These are phyloP conservation scores for Xestia xanthographa DNA, from an alignment of 2,888 invertebrate genomes.

Conservation along the genomic window DNA sequence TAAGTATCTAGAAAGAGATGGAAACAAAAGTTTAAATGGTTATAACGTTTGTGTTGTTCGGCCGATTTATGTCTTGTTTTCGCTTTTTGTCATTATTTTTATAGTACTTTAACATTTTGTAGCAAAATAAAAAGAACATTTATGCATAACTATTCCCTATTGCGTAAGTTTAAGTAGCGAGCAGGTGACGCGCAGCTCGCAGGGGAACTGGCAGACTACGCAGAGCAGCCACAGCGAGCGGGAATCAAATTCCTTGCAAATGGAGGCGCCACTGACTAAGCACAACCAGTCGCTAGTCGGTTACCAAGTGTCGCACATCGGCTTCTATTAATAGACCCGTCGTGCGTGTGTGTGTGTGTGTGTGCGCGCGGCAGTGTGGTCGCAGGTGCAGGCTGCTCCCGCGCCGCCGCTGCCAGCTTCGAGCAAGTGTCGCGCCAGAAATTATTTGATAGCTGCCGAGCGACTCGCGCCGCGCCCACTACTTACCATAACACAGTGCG, in stretches of 20 bases:
- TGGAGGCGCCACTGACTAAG: slow-evolving; percentile 68
- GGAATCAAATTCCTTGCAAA: slow-evolving; percentile 65
- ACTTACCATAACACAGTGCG: slow-evolving; percentile 20
- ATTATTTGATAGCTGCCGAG: slow-evolving; percentile 62
- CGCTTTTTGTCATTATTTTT: no score
- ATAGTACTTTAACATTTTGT: no score
- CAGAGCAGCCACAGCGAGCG: slow-evolving; percentile 31
- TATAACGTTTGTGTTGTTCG: no score
- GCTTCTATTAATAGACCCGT: slow-evolving; percentile 67
- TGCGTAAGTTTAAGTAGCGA: slow-evolving; percentile 12
- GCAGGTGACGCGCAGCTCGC: neutral
- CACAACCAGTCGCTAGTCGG: slow-evolving; percentile 67
- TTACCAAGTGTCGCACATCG: slow-evolving; percentile 62
- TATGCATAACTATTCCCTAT: no score
- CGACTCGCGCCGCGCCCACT: slow-evolving; percentile 31
- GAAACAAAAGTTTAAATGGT: no score
- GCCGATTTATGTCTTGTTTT: no score
- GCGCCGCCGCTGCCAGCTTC: slow-evolving; percentile 60
- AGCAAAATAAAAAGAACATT: no score
- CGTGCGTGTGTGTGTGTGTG: slow-evolving; percentile 31
- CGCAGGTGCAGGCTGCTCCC: slow-evolving; percentile 66
- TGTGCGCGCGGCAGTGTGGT: slow-evolving; percentile 39
- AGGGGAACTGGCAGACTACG: neutral
- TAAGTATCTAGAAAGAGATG: no score
- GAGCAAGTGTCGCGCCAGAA: slow-evolving; percentile 69